Evolutionary conservation across 1,140 invertebrate genomes (phyloP).

Genomic region (Theocolax elegans): DNA sequence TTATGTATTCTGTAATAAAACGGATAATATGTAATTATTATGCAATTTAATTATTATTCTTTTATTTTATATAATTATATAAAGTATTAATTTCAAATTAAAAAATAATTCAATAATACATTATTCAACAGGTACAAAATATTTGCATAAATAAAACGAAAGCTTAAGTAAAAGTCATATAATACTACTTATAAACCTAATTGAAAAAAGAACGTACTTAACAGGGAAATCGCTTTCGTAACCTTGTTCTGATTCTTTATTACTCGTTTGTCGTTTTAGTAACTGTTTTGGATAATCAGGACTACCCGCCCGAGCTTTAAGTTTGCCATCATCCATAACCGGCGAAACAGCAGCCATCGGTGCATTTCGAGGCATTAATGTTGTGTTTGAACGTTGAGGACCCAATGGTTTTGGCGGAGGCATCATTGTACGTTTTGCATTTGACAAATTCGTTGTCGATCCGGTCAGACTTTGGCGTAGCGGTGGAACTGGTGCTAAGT

Average conservation of each 20-base stretch:
- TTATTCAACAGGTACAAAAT: too few species aligned
- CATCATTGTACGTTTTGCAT: background rate
- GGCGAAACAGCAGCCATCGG: constrained; percentile 65
- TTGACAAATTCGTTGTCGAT: background rate
- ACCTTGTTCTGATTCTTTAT: constrained; percentile 56
- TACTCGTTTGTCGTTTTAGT: constrained; percentile 60
- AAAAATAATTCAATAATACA: too few species aligned
- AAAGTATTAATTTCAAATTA: too few species aligned
- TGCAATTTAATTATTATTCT: background rate
- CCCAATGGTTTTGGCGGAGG: constrained; percentile 55
- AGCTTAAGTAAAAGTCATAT: too few species aligned
- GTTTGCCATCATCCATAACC: constrained; percentile 64
- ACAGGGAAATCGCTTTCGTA: constrained; percentile 65
- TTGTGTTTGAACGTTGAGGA: constrained; percentile 63
- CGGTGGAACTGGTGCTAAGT: constrained; percentile 61
- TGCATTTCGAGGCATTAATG: constrained; percentile 60
- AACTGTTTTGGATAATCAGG: constrained; percentile 62
- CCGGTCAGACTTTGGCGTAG: constrained; percentile 60
- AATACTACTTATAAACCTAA: too few species aligned
- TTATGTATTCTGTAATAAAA: constrained; percentile 63
- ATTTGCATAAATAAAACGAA: too few species aligned
- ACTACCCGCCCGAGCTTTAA: constrained; percentile 59
- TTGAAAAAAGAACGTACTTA: constrained; percentile 59
- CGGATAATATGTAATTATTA: background rate
- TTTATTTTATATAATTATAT: too few species aligned